Evolutionary conservation across 2,888 invertebrate genomes (phyloP), one percentile per base, ranked within the genome.

Genomic region (Acrobasis consociella): DNA sequence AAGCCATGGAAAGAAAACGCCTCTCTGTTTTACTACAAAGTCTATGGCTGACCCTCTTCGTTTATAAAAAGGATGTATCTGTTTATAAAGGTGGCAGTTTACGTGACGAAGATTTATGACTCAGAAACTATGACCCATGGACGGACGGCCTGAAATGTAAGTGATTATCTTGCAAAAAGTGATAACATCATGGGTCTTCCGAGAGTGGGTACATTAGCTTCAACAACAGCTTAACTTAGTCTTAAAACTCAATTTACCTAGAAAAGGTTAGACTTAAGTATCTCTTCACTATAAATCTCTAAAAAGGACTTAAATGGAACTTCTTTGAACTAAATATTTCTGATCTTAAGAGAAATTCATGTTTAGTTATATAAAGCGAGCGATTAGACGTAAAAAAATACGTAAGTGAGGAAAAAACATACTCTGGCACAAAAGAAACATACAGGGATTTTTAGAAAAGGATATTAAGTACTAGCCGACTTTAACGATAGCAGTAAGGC

Each of bases 101-200:
- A 60, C 65, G 69, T 78, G 83, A 83, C 77, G 78, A 83, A 78
- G 83, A 85, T 83, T 82, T 81, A 85, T 79, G 76, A 71, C 67
- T 38, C 16, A 69, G 65, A 68, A 62, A 67, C 68, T 70, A 74
- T 69, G 73, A 76, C 73, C 74, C 72, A 64, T 72, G 73, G 39
- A 13, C 16, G 16, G 39, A 13, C 16, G 16, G 56, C 8, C 56
- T 56, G 42, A 72, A 72, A 74, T 69, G 67, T 76, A 75, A 75
- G 74, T 77, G 78, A 81, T 80, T 77, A 77, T 80, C 74, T 80
- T 68, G 64, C 66, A 68, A 67, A 63, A 60, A 66, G 65, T 65
- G 64, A 72, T 73, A 70, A 67, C 69, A 15, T 56, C 56, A 56
- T 17, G 13, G 17, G 13, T 22, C 9, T 22, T 42, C 46, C n/a